Evolutionary conservation across 2,888 invertebrate genomes (phyloP).

Genomic region (Busseola fusca): DNA sequence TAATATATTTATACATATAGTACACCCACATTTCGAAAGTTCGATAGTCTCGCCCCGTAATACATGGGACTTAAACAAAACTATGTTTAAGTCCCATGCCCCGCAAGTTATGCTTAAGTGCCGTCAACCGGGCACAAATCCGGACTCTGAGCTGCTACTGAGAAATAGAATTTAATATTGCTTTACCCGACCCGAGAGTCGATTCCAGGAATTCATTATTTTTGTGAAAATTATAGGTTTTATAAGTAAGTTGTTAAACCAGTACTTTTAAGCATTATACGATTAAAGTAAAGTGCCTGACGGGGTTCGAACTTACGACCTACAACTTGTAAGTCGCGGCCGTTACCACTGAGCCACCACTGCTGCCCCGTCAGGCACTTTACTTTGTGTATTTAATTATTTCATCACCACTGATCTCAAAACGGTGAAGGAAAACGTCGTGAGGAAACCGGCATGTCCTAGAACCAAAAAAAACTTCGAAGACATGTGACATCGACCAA

Average conservation of each 20-base stretch:
- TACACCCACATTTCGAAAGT: neutral
- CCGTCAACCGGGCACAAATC: neutral
- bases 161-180: neutral
- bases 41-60: neutral
- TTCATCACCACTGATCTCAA: too few relatives aligned
- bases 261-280: neutral
- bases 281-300: too few relatives aligned
- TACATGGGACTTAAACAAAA: neutral
- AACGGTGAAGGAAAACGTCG: too few relatives aligned
- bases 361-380: too few relatives aligned
- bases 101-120: neutral
- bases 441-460: too few relatives aligned
- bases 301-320: too few relatives aligned
- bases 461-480: too few relatives aligned
- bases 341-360: too few relatives aligned
- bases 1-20: neutral
- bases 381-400: too few relatives aligned
- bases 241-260: neutral
- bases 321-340: too few relatives aligned
- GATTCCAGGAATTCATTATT: neutral
- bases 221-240: neutral
- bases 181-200: neutral
- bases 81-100: too few relatives aligned
- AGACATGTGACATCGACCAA: too few relatives aligned
- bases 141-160: neutral